A percentile compares a stretch with the other conserved stretches of the same genome.
phyloP scores from a whole-genome alignment of 1,140 invertebrate species.

The Rhagoletis zephyria region DNA sequence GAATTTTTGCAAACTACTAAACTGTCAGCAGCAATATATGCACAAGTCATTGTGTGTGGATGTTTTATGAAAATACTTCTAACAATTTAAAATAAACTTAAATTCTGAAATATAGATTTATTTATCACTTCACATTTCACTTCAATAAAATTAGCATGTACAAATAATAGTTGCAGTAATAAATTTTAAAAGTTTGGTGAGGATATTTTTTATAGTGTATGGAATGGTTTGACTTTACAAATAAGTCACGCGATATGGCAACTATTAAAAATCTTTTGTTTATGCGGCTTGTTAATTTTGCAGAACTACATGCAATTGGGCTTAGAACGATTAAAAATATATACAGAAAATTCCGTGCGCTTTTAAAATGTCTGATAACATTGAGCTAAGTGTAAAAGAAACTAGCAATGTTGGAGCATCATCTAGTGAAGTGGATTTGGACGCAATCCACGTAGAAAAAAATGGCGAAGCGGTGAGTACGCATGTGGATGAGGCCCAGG shows the following conservation, averaged over 20 bases:
- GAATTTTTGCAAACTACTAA: not conserved
- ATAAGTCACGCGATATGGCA: not conserved
- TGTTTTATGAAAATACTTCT: no score
- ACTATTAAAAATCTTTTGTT: not conserved
- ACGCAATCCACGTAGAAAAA: not conserved
- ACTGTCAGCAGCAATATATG: not conserved
- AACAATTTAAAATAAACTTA: no score
- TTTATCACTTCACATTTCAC: no score
- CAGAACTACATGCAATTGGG: not conserved
- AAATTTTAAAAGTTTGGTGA: no score
- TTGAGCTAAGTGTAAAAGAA: not conserved
- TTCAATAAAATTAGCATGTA: no score
- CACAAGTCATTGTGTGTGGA: not conserved
- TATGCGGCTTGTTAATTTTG: conserved; percentile 16
- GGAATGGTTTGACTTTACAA: not conserved
- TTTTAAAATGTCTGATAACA: conserved; percentile 28
- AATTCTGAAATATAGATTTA: no score
- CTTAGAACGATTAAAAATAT: not conserved
- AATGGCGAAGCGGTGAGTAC: not conserved
- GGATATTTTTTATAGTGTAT: not conserved
- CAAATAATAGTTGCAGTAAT: no score
- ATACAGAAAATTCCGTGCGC: not conserved
- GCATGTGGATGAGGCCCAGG: not conserved
- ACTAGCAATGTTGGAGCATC: not conserved
- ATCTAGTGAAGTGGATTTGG: not conserved